Conservation (phyloP, 2,113 vertebrate genomes). For the Dicerorhinus sumatrensis region DNA sequence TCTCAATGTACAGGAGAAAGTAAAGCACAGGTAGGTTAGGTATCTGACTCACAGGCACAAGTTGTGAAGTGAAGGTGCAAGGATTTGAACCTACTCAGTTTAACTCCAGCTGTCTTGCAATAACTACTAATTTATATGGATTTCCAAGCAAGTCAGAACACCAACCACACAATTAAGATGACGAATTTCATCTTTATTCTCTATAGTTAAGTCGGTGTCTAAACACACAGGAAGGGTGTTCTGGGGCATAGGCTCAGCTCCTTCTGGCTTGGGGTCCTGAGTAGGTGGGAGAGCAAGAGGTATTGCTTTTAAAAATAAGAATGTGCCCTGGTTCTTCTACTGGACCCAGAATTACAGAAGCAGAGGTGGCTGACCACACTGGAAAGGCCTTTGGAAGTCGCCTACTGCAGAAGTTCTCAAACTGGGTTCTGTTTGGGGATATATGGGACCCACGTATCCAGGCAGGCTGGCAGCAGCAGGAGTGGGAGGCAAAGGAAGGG, state of each 20-base stretch:
- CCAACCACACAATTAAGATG: fast-evolving
- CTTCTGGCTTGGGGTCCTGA: not conserved
- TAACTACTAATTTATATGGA: not conserved
- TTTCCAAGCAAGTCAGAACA: not conserved
- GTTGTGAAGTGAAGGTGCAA: not conserved
- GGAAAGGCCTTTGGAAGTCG: not conserved
- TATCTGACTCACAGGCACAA: not conserved
- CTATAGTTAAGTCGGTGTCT: not conserved
- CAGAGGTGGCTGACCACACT: not conserved
- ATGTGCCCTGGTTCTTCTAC: not conserved
- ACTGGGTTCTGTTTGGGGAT: not conserved
- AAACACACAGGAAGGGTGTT: not conserved
- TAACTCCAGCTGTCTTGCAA: not conserved
- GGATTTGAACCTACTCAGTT: not conserved
- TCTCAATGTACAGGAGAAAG: not conserved
- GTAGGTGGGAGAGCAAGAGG: not conserved
- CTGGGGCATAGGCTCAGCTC: not conserved
- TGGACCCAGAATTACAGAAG: not conserved
- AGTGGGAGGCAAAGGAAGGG: not conserved
- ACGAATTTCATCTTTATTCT: not conserved
- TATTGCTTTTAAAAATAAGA: not conserved
- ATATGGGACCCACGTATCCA: not conserved
- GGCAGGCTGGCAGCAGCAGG: not conserved
- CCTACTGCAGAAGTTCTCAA: not conserved
- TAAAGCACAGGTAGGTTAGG: not conserved